phyloP scores from a whole-genome alignment of 2,113 vertebrate genomes.

The Hypomesus transpacificus region DNA sequence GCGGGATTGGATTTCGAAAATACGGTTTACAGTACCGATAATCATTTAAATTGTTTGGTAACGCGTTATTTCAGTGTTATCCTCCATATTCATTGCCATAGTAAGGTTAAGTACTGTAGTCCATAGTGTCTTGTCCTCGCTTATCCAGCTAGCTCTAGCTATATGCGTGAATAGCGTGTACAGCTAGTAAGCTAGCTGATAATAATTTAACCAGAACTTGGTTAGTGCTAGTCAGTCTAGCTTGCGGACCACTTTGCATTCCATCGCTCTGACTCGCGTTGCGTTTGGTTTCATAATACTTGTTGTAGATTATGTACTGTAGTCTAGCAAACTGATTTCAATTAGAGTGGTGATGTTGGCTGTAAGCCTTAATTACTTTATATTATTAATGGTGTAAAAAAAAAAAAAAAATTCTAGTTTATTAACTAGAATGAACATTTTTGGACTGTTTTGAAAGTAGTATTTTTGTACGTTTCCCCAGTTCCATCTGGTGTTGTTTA shows the following conservation, averaged over 20 bases:
- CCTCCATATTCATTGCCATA: too few species aligned
- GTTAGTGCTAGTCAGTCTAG: neutral
- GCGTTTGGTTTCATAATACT: conserved; percentile 16
- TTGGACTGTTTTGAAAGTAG: neutral
- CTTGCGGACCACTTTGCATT: conserved; percentile 28
- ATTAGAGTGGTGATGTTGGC: too few species aligned
- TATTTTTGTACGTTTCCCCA: neutral
- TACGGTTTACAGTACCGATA: too few species aligned
- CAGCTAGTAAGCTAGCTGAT: conserved; percentile 23
- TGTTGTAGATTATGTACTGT: too few species aligned
- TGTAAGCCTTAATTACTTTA: too few species aligned
- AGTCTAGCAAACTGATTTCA: too few species aligned
- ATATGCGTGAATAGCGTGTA: neutral
- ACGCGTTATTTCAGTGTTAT: too few species aligned
- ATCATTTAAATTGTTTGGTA: too few species aligned
- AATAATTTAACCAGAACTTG: neutral
- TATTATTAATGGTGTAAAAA: too few species aligned
- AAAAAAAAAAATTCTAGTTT: too few species aligned
- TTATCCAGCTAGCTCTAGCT: conserved; percentile 1
- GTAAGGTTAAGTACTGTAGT: neutral
- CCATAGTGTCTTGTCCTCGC: neutral
- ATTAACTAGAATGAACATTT: too few species aligned
- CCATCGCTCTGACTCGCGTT: conserved; percentile 46
- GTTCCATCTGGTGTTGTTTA: neutral
- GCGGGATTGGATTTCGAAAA: too few species aligned